These are phyloP conservation scores for Ciona savignyi DNA, from an alignment of 23 tunicate genomes.

Conservation along the genomic window DNA sequence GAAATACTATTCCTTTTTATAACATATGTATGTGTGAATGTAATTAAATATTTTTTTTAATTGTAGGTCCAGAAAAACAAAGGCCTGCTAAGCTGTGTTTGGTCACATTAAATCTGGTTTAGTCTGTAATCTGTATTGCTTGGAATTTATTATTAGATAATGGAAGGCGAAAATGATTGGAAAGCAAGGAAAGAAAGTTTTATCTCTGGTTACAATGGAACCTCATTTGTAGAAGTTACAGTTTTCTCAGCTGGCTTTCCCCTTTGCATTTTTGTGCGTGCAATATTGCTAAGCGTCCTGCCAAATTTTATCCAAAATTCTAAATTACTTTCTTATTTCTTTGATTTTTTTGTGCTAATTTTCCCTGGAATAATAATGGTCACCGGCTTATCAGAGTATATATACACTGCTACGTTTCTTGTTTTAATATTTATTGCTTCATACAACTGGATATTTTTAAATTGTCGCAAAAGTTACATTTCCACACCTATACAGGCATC, in stretches of 20 bases:
- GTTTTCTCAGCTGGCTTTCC: constrained; percentile 14
- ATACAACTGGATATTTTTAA: background rate
- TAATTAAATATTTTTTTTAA: too few relatives aligned
- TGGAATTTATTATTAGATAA: too few relatives aligned
- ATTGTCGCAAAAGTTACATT: background rate
- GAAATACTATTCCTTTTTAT: too few relatives aligned
- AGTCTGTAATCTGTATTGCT: too few relatives aligned
- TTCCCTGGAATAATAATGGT: constrained; percentile 8
- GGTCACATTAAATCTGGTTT: too few relatives aligned
- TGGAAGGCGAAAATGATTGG: background rate
- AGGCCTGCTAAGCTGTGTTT: too few relatives aligned
- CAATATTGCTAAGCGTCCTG: constrained; percentile 16
- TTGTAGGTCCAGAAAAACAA: too few relatives aligned
- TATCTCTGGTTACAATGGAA: constrained; percentile 65
- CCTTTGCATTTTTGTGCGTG: constrained; percentile 18
- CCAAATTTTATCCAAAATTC: background rate
- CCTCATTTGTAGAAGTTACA: constrained; percentile 35
- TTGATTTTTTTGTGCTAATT: constrained; percentile 20
- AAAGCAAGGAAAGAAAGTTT: constrained; percentile 36
- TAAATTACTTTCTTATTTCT: constrained; percentile 2
- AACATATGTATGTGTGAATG: too few relatives aligned
- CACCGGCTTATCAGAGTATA: constrained; percentile 16
- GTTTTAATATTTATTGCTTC: background rate
- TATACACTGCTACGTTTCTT: background rate
- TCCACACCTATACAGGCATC: background rate